Conservation (phyloP, 92 coral and sea anemone species). For the Meandrina meandrites region DNA sequence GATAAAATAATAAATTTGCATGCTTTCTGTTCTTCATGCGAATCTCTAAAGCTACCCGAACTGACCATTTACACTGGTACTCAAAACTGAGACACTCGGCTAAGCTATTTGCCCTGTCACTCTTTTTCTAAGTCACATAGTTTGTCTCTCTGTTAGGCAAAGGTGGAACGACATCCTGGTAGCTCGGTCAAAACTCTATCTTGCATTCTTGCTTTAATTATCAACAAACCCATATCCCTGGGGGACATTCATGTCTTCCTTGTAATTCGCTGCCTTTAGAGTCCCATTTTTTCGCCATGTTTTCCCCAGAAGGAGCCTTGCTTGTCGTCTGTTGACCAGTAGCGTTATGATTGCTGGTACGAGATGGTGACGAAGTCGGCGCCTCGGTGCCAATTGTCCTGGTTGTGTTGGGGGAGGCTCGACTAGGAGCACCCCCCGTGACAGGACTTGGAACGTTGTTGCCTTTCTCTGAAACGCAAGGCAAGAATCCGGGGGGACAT, state of each 20-base stretch:
- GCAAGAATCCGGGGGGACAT: slow-evolving; percentile 43
- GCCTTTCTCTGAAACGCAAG: background rate
- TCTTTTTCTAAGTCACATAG: background rate
- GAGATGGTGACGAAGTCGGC: background rate
- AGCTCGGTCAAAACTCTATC: background rate
- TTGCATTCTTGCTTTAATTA: background rate
- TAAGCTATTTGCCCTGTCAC: background rate
- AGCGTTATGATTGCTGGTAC: background rate
- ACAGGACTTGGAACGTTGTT: background rate
- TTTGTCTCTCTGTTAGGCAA: background rate
- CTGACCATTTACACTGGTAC: background rate
- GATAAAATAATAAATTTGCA: no score
- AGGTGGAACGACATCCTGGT: background rate
- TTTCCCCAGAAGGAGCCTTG: slow-evolving; percentile 1
- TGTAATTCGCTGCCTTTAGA: background rate
- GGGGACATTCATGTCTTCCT: background rate
- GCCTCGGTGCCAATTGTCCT: background rate
- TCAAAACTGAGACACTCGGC: background rate
- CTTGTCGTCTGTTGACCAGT: background rate
- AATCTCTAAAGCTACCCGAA: background rate
- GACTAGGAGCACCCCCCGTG: background rate
- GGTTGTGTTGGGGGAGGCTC: background rate
- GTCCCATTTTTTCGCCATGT: background rate
- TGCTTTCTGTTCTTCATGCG: background rate
- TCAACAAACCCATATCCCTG: slow-evolving; percentile 40